Base-by-base conservation (phyloP, 2,888 invertebrate genomes). In the Agrenia bidenticulata region DNA sequence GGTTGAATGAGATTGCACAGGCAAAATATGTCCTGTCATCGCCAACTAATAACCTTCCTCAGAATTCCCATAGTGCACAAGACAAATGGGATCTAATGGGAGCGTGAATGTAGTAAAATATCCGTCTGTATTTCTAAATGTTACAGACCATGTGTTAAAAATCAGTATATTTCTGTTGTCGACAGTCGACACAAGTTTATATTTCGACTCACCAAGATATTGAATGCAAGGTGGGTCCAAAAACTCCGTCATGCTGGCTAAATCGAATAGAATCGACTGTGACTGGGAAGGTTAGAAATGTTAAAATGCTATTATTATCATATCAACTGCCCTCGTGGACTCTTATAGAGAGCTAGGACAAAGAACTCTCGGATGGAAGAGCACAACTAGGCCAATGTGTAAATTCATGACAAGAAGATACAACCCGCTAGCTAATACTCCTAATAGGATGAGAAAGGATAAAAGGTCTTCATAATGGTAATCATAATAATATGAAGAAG, bases 1-100 rank as follows among this genome's bases (percentile, higher is more conserved):
- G 15, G 9, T n/a, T 45, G 9, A 45, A 45, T 45, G 45, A 45
- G 19, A 5, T 45, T 15, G 45, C 45, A 45, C 5, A 9, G n/a
- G n/a, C 45, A 50, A 65, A 64, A 65, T 41, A 26, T 66, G 66
- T 63, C 62, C 24, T 63, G 66, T 66, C 66, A 66, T 66, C 61
- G 24, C 37, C 45, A 32, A 39, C 57, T 54, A 66, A 61, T 57
- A 63, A 57, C 39, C 63, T 45, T 45, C 45, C 19, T 9, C 45
- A 45, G 45, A 45, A 45, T 45, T 45, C 45, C 45, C 45, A 45
- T 45, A 45, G 45, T 45, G 45, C 45, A 45, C 45, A 45, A 45
- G 45, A 45, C 45, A 45, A 45, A 45, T 45, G 45, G 45, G 45
- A 45, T 5, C 15, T 45, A 45, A 9, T 17, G 15, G 19, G 45